Percentiles rank a stretch among this genome's conserved stretches.
phyloP scores from a whole-genome alignment of 2,888 invertebrate species.

The Troides helena region DNA sequence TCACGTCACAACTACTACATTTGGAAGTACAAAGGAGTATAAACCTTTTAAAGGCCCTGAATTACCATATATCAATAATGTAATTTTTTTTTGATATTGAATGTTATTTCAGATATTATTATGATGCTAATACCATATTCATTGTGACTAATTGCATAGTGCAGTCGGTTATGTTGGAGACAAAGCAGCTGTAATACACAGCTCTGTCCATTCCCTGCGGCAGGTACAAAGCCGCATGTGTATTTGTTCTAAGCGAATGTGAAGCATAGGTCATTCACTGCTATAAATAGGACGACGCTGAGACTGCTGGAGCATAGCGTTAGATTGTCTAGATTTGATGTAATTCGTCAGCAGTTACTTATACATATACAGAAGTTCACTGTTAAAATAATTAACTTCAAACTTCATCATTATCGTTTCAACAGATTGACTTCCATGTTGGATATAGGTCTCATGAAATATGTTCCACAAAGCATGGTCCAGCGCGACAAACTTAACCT shows the following conservation, averaged over 20 bases:
- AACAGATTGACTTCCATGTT: too few relatives aligned
- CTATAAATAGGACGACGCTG: slow-evolving; percentile 15
- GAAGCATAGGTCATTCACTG: slow-evolving; percentile 8
- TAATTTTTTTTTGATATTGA: too few relatives aligned
- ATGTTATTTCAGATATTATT: too few relatives aligned
- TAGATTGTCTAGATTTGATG: background rate
- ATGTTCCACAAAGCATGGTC: too few relatives aligned
- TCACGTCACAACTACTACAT: too few relatives aligned
- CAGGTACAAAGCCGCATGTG: background rate
- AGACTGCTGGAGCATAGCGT: background rate
- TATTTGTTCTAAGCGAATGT: slow-evolving; percentile 10
- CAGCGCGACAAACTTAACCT: too few relatives aligned
- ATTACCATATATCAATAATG: too few relatives aligned
- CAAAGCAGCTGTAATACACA: slow-evolving; percentile 8
- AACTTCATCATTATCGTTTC: too few relatives aligned
- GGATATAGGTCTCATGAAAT: too few relatives aligned
- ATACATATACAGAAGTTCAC: background rate
- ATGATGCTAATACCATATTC: too few relatives aligned
- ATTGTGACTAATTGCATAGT: background rate
- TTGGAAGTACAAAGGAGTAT: too few relatives aligned
- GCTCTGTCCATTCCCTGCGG: background rate
- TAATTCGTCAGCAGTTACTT: background rate
- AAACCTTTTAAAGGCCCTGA: too few relatives aligned
- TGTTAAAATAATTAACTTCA: background rate
- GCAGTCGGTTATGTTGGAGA: background rate